Base-by-base conservation (phyloP, 2,888 invertebrate species). In the Hoplodrina ambigua region DNA sequence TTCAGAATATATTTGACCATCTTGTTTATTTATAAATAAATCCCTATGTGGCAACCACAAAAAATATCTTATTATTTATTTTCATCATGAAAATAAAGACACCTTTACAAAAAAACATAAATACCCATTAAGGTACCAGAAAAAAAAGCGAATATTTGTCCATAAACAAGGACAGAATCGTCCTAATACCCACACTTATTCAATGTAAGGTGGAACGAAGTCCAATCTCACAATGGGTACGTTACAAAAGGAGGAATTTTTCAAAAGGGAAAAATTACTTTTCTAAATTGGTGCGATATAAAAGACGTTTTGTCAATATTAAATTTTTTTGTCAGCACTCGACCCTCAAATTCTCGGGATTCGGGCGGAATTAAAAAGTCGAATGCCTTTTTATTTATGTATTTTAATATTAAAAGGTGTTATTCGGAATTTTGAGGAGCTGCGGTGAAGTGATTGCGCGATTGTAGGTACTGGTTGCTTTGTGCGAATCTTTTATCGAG, bases 251-350 rank as follows among this genome's bases (percentile, higher is more conserved):
- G 50, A 81, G 65, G 74, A 73, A 72, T 80, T 75, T 79, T 70
- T 81, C 76, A 85, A 87, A 86, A 82, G 78, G 78, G 78, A 86
- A 83, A 86, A 85, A 87, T 86, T 86, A 84, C 86, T 86, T 80
- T 78, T 82, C 78, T 57, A 86, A 86, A 86, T 86, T 86, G 86
- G 79, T 76, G 78, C 59, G 70, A 80, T 84, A 85, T 83, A 86
- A 85, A 86, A 81, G 81, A 73, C 82, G 77, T 86, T 82, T 86
- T 82, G 86, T 85, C 85, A 85, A 86, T 85, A 85, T 85, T 85
- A 85, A 86, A 73, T 7, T 70, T 75, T 82, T 81, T 78, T 80
- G 82, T 69, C 78, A 75, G 78, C 75, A 64, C 74, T 80, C 73
- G 73, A 78, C 82, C 82, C 64, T 55, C 50, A 59, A 56, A 56